Base-by-base conservation (phyloP, 2,797 vertebrate species). In the Furcifer pardalis region DNA sequence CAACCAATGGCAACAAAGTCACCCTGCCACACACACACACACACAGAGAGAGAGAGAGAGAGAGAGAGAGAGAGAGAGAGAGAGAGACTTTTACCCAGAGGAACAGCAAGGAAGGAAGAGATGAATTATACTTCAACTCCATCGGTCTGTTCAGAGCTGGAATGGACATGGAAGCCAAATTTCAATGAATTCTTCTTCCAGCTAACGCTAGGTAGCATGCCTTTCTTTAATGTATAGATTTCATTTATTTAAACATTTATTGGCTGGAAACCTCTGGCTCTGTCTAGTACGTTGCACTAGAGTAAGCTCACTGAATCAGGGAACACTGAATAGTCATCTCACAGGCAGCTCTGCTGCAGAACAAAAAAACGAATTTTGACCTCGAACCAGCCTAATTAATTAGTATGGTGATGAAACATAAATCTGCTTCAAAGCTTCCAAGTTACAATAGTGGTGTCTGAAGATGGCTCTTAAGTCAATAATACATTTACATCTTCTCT, bases 351-450 rank as follows among this genome's bases (percentile, higher is more conserved):
- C 8, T 46, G 30, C 17, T 35, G 32, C 21, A 9, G 19, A 13
- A 19, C n/a, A 23, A 10, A 15, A 60, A 63, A 46, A 37, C 68
- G 59, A 69, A 85, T 86, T 81, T 91, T 77, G 88, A 91, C 88
- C 92, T 89, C 81, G 89, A 91, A 62, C 90, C 76, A 90, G 77
- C 35, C 85, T 91, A 84, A 87, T 93, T 79, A 92, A 87, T 93
- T 79, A 92, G 72, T 76, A 87, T 81, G 74, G 84, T 66, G 81
- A 59, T 46, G 83, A 82, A 56, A 87, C 88, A 91, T 88, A 87
- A 92, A 86, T 83, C 85, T 73, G 77, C 90, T 91, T 90, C 74
- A 92, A 81, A 60, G 75, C 32, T 23, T 80, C 44, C 30, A 35
- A 69, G 65, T 37, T 49, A 59, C n/a, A 74, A 74, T 19, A 25